Evolutionary conservation across 1,140 invertebrate species (phyloP).

Genomic region (Drosophila ohnishii): DNA sequence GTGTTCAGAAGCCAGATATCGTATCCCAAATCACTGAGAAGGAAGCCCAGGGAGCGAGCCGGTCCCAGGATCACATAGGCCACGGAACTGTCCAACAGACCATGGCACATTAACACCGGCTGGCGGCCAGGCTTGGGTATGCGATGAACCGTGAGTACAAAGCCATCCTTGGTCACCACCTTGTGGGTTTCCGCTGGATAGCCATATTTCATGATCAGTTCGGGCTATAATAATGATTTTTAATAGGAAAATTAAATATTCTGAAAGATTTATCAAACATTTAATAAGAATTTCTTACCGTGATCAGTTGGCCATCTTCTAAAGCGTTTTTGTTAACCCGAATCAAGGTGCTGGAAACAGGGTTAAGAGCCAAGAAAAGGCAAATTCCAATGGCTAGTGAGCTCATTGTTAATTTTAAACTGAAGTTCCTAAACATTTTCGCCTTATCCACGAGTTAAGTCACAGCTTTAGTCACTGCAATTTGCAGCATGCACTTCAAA

Average conservation of each 20-base stretch:
- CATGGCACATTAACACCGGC: conserved; percentile 87
- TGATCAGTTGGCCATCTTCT: conserved; percentile 29
- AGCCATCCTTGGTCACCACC: conserved; percentile 84
- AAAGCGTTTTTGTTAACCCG: conserved; percentile 13
- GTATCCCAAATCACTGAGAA: conserved; percentile 87
- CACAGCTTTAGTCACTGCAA: background rate
- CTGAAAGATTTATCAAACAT: background rate
- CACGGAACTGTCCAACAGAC: conserved; percentile 85
- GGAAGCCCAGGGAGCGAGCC: conserved; percentile 83
- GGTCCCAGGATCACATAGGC: conserved; percentile 85
- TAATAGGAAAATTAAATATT: too few species aligned
- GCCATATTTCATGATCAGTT: conserved; percentile 84
- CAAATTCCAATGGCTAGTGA: background rate
- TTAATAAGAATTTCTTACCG: conserved; percentile 1
- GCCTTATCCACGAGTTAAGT: background rate
- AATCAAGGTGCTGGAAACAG: background rate
- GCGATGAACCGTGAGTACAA: conserved; percentile 84
- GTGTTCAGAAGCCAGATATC: conserved; percentile 90
- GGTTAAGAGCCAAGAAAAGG: conserved; percentile 3
- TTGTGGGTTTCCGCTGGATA: conserved; percentile 85
- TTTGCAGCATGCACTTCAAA: conserved; percentile 17
- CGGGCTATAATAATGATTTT: conserved; percentile 32
- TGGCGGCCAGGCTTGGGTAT: conserved; percentile 63
- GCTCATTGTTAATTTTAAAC: background rate
- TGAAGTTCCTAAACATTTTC: background rate